Base-by-base conservation (phyloP, 2,888 invertebrate species). In the Callimorpha dominula region DNA sequence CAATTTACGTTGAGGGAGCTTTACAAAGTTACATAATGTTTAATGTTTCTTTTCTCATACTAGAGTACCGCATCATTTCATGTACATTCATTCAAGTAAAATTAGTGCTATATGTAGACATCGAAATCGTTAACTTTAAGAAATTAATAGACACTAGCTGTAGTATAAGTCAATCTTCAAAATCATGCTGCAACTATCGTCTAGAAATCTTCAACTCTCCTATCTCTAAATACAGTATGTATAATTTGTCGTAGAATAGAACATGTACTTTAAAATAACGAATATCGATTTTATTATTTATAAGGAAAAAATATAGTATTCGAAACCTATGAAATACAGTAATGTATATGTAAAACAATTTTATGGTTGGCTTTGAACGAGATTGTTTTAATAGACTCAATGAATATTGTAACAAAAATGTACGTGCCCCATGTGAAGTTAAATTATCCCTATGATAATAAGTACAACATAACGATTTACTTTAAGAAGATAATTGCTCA, bases 171-270 rank as follows among this genome's bases (percentile, higher is more conserved):
- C 73, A 78, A 78, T 82, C 82, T 86, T 80, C 69, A 31, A 86
- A 86, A 84, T 85, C 85, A 82, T 84, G 79, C 85, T 85, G 81
- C 82, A 84, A 85, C 84, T 86, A 85, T 85, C 83, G 71, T 77
- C 82, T 83, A 86, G 82, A 83, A 80, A 79, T 87, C 86, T 86
- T 89, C 84, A 68, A 84, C 82, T 87, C 85, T 88, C 86, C 84
- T 88, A 87, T 82, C 81, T 83, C 79, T 86, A 84, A 84, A 82
- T 84, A 85, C 74, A 84, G 73, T 82, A 80, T 71, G 40, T 84
- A 85, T 86, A 83, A 84, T 89, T 92, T 92, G 95, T 95, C 95
- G 95, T 94, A 94, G 95, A 95, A 95, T 95, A 94, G 95, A 95
- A 95, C 95, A 95, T 94, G 94, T 94, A 93, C 90, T 89, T 87